phyloP scores from a whole-genome alignment of 2,113 vertebrate genomes.

The Zapornia atra region DNA sequence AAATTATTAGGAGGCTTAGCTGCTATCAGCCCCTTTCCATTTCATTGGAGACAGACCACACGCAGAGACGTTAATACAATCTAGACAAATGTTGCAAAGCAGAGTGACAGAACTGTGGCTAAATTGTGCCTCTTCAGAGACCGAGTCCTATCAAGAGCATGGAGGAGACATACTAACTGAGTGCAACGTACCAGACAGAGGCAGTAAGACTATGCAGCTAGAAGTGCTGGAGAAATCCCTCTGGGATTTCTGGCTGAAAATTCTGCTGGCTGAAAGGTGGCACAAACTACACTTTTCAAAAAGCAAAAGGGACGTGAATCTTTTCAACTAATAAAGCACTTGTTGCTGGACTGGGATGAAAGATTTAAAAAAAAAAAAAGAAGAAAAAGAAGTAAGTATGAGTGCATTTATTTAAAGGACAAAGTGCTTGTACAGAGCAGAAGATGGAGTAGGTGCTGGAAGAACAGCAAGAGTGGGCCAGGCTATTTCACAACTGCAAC shows the following conservation, averaged over 20 bases:
- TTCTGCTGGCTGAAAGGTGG: background rate
- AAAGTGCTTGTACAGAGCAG: background rate
- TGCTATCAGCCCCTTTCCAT: background rate
- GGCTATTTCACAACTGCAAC: background rate
- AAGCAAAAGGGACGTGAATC: background rate
- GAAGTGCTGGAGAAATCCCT: background rate
- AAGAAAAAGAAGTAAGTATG: background rate
- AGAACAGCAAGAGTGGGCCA: background rate
- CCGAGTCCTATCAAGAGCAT: background rate
- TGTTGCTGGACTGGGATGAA: background rate
- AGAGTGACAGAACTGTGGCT: background rate
- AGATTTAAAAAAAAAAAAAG: background rate
- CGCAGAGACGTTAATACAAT: background rate
- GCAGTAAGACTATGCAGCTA: background rate
- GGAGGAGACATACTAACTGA: background rate
- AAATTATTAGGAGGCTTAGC: fast-evolving
- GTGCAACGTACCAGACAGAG: background rate
- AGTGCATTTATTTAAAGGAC: background rate
- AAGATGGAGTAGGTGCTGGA: background rate
- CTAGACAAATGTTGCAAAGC: background rate
- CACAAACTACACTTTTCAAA: background rate
- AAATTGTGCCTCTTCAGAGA: background rate
- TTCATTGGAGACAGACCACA: background rate
- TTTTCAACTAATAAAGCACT: background rate
- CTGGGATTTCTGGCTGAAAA: too few relatives aligned